phyloP scores from a whole-genome alignment of 1,140 invertebrate genomes.

The Drosophila setifemur region DNA sequence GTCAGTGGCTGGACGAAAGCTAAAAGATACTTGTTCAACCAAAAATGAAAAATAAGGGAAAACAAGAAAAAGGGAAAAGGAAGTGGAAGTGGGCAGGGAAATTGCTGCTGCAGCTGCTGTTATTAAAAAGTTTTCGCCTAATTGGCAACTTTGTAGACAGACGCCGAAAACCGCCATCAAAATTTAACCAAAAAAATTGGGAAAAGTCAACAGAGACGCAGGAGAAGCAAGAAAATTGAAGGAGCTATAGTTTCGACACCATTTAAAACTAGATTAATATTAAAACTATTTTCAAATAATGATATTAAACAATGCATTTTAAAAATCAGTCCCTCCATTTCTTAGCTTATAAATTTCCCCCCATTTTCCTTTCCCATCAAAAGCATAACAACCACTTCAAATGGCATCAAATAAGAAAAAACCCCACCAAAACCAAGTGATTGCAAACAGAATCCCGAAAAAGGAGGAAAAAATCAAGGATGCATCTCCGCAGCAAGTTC shows the following conservation, averaged over 20 bases:
- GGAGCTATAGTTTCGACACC: no score
- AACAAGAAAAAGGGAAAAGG: conserved; percentile 1
- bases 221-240: not conserved
- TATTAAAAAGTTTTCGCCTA: conserved; percentile 64
- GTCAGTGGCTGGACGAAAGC: conserved; percentile 46
- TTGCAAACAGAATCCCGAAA: not conserved
- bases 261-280: no score
- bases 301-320: not conserved
- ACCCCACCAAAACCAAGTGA: not conserved
- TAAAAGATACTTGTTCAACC: no score
- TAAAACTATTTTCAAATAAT: no score
- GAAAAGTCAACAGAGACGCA: conserved; percentile 10
- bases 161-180: conserved; percentile 20
- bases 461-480: not conserved
- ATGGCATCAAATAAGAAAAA: not conserved
- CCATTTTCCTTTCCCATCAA: no score
- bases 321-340: no score
- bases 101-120: conserved; percentile 42
- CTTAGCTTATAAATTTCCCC: not conserved
- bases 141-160: conserved; percentile 75
- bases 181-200: conserved; percentile 14
- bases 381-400: not conserved
- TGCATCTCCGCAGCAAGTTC: conserved; percentile 30
- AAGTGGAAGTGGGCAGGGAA: conserved; percentile 11
- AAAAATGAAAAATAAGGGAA: conserved; percentile 14